Evolutionary conservation across 2,888 invertebrate species (phyloP).

Genomic region (Gymnocheta viridis): DNA sequence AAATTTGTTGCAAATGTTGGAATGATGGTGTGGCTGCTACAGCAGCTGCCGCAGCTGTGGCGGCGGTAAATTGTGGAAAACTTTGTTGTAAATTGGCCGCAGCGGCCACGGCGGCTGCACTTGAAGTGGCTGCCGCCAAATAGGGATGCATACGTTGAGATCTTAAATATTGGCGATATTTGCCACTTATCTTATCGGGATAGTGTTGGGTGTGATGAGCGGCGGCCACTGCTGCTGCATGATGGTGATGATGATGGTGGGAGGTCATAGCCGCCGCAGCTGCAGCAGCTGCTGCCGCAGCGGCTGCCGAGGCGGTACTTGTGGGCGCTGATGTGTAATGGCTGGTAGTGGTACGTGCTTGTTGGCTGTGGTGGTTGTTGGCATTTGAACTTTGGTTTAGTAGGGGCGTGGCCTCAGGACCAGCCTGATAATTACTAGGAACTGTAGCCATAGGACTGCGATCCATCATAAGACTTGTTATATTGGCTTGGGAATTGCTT

Average conservation of each 20-base stretch:
- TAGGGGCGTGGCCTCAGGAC: slow-evolving; percentile 81
- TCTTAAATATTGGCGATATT: slow-evolving; percentile 84
- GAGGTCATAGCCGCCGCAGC: slow-evolving; percentile 46
- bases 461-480: slow-evolving; percentile 77
- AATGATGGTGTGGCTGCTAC: slow-evolving; percentile 80
- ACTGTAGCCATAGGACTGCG: slow-evolving; percentile 82
- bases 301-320: slow-evolving; percentile 57
- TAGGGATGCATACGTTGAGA: slow-evolving; percentile 85
- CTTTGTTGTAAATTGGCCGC: slow-evolving; percentile 79
- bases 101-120: slow-evolving; percentile 81
- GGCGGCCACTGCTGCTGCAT: slow-evolving; percentile 66
- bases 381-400: slow-evolving; percentile 71
- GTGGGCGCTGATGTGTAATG: slow-evolving; percentile 63
- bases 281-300: slow-evolving; percentile 66
- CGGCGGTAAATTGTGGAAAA: slow-evolving; percentile 82
- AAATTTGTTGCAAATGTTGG: slow-evolving; percentile 84
- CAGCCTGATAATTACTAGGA: slow-evolving; percentile 83
- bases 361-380: slow-evolving; percentile 60
- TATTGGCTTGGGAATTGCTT: slow-evolving; percentile 60
- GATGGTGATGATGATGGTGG: slow-evolving; percentile 66
- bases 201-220: slow-evolving; percentile 70
- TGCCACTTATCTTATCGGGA: slow-evolving; percentile 82
- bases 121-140: slow-evolving; percentile 82
- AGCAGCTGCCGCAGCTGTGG: slow-evolving; percentile 76
- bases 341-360: slow-evolving; percentile 50